phyloP scores from a whole-genome alignment of 1,140 invertebrate species.

The Dreissena rostriformis region DNA sequence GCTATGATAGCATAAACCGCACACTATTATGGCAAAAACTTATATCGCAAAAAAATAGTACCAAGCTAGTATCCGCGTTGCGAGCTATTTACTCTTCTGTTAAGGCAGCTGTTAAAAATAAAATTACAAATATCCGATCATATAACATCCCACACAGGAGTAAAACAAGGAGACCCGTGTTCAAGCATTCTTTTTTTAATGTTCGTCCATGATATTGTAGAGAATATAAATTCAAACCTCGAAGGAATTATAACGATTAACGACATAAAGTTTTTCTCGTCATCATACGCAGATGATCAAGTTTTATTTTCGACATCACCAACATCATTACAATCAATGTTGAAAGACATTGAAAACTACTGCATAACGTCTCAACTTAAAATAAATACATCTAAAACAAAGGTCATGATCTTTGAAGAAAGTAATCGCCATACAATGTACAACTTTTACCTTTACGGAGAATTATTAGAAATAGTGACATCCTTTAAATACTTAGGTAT shows the following conservation, averaged over 20 bases:
- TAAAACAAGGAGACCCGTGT: conserved; percentile 13
- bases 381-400: no score
- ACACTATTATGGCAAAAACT: neutral
- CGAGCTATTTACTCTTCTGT: conserved; percentile 7
- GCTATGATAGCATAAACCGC: neutral
- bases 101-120: conserved; percentile 11
- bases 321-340: no score
- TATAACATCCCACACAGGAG: neutral
- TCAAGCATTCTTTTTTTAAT: neutral
- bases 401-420: no score
- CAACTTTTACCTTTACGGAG: no score
- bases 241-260: neutral
- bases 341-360: no score
- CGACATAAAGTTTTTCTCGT: no score
- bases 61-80: neutral
- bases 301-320: no score
- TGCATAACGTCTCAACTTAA: no score
- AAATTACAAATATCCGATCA: neutral
- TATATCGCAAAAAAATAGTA: neutral
- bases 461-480: no score
- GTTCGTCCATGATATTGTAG: neutral
- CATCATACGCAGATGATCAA: no score
- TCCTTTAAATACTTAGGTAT: no score
- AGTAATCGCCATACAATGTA: no score
- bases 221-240: conserved; percentile 8